Percentiles rank a stretch among this genome's conserved stretches.
Conservation (phyloP, 2,797 vertebrate species). For the Toxotes lorentzi region DNA sequence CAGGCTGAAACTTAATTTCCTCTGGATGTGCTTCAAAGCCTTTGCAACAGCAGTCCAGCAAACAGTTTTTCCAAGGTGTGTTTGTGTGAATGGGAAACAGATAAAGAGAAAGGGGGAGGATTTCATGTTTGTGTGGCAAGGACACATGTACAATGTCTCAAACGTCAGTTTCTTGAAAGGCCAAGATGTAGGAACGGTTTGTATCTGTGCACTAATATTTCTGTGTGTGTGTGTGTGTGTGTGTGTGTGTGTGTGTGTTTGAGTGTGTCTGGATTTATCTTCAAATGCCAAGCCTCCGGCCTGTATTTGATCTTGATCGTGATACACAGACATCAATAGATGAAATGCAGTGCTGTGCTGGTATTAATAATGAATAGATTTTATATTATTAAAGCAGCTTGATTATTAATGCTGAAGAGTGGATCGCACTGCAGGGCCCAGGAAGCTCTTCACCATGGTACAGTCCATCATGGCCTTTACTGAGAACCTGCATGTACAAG, state of each 20-base stretch:
- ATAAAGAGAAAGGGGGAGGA: not conserved
- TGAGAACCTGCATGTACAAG: not conserved
- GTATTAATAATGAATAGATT: slow-evolving; percentile 71
- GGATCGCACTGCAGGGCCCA: slow-evolving; percentile 25
- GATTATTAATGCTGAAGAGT: slow-evolving; percentile 67
- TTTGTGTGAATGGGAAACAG: slow-evolving; percentile 5
- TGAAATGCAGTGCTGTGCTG: slow-evolving; percentile 23
- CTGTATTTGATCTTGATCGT: slow-evolving; percentile 57
- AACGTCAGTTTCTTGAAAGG: slow-evolving; percentile 52
- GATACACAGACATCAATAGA: slow-evolving; percentile 44
- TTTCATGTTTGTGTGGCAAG: not conserved
- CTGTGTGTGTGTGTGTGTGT: not conserved
- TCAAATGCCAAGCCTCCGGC: slow-evolving; percentile 60
- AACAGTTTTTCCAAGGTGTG: slow-evolving; percentile 22
- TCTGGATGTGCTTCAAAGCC: slow-evolving; percentile 51
- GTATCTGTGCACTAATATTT: slow-evolving; percentile 1
- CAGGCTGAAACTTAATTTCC: slow-evolving; percentile 60
- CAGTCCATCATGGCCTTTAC: slow-evolving; percentile 11
- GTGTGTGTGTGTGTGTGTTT: not conserved
- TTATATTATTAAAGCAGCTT: slow-evolving; percentile 71
- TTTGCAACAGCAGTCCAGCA: slow-evolving; percentile 41
- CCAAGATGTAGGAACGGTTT: slow-evolving; percentile 49
- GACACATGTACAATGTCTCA: slow-evolving; percentile 28
- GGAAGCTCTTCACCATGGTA: not conserved
- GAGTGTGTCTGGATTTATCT: slow-evolving; percentile 36